Evolutionary conservation across 1,140 invertebrate species (phyloP).

Genomic region (Apis cerana): DNA sequence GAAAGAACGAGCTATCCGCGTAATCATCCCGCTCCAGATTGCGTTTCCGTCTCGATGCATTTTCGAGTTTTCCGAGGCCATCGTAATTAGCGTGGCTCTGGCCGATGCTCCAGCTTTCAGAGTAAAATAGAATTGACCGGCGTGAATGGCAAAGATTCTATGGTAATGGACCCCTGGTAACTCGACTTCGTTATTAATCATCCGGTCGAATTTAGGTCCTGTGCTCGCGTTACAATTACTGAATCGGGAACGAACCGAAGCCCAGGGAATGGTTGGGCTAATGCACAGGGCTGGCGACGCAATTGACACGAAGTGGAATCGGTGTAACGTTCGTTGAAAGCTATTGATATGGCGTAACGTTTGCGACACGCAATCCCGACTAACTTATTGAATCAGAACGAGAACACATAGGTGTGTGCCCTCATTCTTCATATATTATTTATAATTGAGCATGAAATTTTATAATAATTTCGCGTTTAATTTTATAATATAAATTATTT

Average conservation of each 20-base stretch:
- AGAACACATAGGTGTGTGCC: too few species aligned
- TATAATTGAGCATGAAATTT: too few species aligned
- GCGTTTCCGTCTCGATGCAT: conserved; percentile 39
- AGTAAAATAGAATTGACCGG: conserved; percentile 10
- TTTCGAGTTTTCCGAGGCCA: conserved; percentile 30
- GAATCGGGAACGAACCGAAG: not conserved
- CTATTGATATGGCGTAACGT: conserved; percentile 12
- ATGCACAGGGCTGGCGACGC: not conserved
- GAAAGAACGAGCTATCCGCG: conserved; percentile 38
- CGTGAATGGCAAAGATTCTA: not conserved
- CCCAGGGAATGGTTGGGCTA: conserved; percentile 3
- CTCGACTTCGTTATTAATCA: conserved; percentile 23
- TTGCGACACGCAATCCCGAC: not conserved
- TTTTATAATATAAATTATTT: too few species aligned
- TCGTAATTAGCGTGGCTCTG: conserved; percentile 49
- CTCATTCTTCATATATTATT: too few species aligned
- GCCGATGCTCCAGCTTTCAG: not conserved
- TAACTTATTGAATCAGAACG: not conserved
- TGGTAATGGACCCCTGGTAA: conserved; percentile 19
- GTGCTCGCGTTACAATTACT: not conserved
- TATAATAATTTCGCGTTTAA: too few species aligned
- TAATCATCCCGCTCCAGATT: conserved; percentile 57
- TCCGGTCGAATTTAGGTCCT: not conserved
- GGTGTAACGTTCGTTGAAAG: conserved; percentile 3
- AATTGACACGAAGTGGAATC: conserved; percentile 17